Evolutionary conservation across 2,888 invertebrate species (phyloP).

Genomic region (Aphidoletes aphidimyza): DNA sequence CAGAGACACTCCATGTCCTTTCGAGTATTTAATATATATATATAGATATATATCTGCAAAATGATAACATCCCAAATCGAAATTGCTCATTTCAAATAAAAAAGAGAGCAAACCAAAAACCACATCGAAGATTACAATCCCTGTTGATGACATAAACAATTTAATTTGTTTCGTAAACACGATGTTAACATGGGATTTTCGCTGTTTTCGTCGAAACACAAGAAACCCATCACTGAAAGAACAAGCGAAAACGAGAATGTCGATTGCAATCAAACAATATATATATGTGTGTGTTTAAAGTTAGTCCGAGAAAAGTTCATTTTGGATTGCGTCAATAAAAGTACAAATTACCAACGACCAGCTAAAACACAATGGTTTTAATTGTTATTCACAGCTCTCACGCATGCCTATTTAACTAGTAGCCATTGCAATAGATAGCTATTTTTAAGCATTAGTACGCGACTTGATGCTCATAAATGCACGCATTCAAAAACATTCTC

Average conservation of each 20-base stretch:
- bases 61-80: not conserved
- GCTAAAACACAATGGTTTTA: not conserved
- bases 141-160: conserved; percentile 18
- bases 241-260: not conserved
- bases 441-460: conserved; percentile 37
- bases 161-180: conserved; percentile 37
- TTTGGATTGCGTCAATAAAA: conserved; percentile 13
- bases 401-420: not conserved
- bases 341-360: not conserved
- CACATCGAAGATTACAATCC: not conserved
- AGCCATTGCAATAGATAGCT: not conserved
- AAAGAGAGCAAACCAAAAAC: not conserved
- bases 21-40: too few relatives aligned
- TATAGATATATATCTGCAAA: too few relatives aligned
- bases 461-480: conserved; percentile 3
- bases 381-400: not conserved
- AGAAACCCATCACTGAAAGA: not conserved
- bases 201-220: not conserved
- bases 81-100: too few relatives aligned
- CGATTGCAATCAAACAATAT: not conserved
- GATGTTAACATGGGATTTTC: not conserved
- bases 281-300: not conserved
- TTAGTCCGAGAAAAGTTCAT: not conserved
- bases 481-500: not conserved
- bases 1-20: too few relatives aligned